Conservation (phyloP, 2,888 invertebrate genomes). For the Tenthredo amoena region DNA sequence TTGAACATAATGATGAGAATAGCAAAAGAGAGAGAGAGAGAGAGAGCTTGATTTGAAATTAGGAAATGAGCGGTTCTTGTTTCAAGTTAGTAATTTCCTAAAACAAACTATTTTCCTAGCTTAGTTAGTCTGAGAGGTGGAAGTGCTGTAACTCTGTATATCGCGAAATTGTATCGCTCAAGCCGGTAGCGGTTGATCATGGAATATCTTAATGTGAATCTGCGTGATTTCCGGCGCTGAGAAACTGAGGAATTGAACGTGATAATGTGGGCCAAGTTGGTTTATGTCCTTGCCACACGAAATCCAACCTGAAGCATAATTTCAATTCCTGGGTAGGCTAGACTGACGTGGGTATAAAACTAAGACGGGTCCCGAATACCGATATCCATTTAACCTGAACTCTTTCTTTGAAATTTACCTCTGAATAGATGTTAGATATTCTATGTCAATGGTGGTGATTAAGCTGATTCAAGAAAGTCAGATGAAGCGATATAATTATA, state of each 20-base stretch:
- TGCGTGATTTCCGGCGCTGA: conserved; percentile 51
- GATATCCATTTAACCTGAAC: conserved; percentile 25
- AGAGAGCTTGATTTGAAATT: background rate
- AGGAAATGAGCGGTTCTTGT: background rate
- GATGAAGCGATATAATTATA: background rate
- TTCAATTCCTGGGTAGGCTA: background rate
- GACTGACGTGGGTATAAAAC: background rate
- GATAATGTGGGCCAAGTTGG: conserved; percentile 44
- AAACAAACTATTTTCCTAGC: background rate
- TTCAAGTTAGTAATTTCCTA: background rate
- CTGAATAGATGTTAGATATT: conserved; percentile 20
- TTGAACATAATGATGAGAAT: background rate
- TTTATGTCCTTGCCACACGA: conserved; percentile 41
- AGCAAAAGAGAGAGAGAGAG: background rate
- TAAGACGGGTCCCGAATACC: background rate
- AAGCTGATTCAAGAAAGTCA: background rate
- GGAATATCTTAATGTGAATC: conserved; percentile 60
- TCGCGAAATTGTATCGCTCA: conserved; percentile 38
- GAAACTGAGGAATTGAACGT: conserved; percentile 50
- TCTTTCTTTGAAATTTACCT: background rate
- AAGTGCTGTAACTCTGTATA: conserved; percentile 26
- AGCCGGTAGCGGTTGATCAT: conserved; percentile 29
- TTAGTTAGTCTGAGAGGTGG: background rate
- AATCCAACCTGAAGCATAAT: conserved; percentile 4
- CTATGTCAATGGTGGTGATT: background rate